Base-by-base conservation (phyloP, 1,140 invertebrate species). In the Drosophila biarmipes region DNA sequence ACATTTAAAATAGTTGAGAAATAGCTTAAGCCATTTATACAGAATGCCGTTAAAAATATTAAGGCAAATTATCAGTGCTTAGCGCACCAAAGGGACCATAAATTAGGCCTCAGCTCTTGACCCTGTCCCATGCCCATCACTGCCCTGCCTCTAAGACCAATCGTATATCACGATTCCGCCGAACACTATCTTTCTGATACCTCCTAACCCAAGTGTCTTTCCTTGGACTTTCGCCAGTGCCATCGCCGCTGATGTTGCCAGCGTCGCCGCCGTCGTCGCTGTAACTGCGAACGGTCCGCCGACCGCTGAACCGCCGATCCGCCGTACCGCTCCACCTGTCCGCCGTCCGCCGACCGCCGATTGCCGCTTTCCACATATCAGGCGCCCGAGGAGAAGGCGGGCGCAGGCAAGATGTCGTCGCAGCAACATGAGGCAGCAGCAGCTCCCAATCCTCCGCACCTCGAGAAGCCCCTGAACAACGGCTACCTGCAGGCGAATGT, bases 401-500 rank as follows among this genome's bases (percentile, higher is more conserved):
- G n/a, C 17, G 24, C 24, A 4, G 42, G 42, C 62, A 31, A 48
- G 15, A 67, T 67, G 63, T 64, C 63, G 63, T 64, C 63, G 24
- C 46, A 71, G 35, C 59, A 53, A 72, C 31, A 75, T 62, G 48
- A 52, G 2, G 31, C 52, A 55, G 10, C 37, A 52, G 21, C 14
- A 21, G 19, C 29, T 45, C 21, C 46, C 15, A 17, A 17, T 6
- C 6, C 12, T 14, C 29, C 19, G 19, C 51, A 54, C 1, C 24
- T 42, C 29, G 74, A 78, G 57, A 76, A 78, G 42, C 52, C 64
- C 0, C 51, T 90, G 1, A 89, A 89, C 67, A 91, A 91, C 55
- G 90, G 90, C 51, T 91, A 90, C 64, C 68, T 91, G 40, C 85
- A 89, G 53, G 49, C 72, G 14, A 78, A 58, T 55, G 75, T 66